phyloP scores from a whole-genome alignment of 1,140 invertebrate species.

The Xylocopa sonorina region DNA sequence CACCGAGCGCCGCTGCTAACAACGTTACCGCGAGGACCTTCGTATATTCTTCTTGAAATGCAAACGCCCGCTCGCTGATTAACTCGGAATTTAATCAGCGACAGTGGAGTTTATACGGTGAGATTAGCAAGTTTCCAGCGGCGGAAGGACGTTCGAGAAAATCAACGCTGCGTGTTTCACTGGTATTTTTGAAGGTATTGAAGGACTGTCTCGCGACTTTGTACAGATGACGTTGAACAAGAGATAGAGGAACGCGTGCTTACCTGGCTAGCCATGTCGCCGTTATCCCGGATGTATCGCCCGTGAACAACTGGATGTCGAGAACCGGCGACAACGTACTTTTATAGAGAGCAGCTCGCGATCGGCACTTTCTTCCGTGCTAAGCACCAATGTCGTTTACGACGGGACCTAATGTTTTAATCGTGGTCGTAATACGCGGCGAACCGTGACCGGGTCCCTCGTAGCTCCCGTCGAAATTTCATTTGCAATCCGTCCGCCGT shows the following conservation, averaged over 20 bases:
- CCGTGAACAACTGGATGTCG: constrained; percentile 73
- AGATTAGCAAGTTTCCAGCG: constrained; percentile 45
- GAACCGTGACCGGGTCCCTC: constrained; percentile 63
- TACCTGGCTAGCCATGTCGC: constrained; percentile 75
- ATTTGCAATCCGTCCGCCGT: constrained; percentile 10
- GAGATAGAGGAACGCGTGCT: constrained; percentile 52
- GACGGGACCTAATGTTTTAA: constrained; percentile 75
- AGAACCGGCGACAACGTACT: constrained; percentile 65
- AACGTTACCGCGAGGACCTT: neutral
- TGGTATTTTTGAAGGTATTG: no score
- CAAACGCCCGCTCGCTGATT: constrained; percentile 58
- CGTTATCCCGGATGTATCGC: constrained; percentile 65
- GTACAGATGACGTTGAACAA: no score
- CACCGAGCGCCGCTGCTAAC: neutral
- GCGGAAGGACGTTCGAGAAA: no score
- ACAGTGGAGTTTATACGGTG: constrained; percentile 58
- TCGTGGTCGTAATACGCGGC: constrained; percentile 74
- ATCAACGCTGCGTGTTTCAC: no score
- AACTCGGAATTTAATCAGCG: constrained; percentile 69
- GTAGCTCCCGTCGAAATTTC: constrained; percentile 7
- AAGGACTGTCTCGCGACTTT: no score
- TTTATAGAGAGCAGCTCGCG: constrained; percentile 73
- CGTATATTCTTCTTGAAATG: constrained; percentile 63
- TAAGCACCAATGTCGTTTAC: constrained; percentile 77
- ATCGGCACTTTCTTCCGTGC: constrained; percentile 72